Evolutionary conservation across 2,888 invertebrate genomes (phyloP), one percentile per base, ranked within the genome.

Genomic region (Adineta ricciae): DNA sequence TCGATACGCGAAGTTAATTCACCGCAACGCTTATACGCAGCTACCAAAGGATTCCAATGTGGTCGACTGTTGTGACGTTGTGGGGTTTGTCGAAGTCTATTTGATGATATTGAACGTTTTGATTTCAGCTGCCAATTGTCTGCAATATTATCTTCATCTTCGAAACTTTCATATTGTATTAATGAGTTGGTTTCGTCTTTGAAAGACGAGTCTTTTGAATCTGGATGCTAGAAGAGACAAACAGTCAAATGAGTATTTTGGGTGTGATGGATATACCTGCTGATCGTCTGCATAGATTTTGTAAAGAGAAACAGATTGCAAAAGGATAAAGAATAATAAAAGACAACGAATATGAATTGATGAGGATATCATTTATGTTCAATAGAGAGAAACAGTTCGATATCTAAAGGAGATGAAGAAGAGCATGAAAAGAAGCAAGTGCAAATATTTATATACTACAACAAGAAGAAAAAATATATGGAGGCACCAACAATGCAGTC

Each of bases 41-140:
- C 78, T n/a, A 78, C 41, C 41, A 78, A 78, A 11, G 78, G 78
- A 41, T 38, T 41, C 78, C 78, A 78, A 78, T 78, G 78, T 78
- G 78, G 78, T 24, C 78, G 78, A 78, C 0, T n/a, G 4, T 78
- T 41, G 24, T n/a, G 38, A n/a, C n/a, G 78, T 78, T 38, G 78
- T 41, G 41, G 38, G 4, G 16, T 5, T 19, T 14, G 64, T 64
- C 0, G 1, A 14, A 16, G 4, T 64, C 32, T 19, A 19, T 11
- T 32, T 11, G n/a, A 21, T 41, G 11, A 8, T 16, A 41, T 11
- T 78, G 78, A 24, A 24, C 78, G 78, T 41, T 78, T 78, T 9
- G 41, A 78, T 32, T 16, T 36, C 19, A 2, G 0, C 16, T 64
- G 27, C 64, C 11, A 64, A 16, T 14, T 32, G 4, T 32, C 32